Base-by-base conservation (phyloP, 2,888 invertebrate species). In the Lasius fuliginosus region DNA sequence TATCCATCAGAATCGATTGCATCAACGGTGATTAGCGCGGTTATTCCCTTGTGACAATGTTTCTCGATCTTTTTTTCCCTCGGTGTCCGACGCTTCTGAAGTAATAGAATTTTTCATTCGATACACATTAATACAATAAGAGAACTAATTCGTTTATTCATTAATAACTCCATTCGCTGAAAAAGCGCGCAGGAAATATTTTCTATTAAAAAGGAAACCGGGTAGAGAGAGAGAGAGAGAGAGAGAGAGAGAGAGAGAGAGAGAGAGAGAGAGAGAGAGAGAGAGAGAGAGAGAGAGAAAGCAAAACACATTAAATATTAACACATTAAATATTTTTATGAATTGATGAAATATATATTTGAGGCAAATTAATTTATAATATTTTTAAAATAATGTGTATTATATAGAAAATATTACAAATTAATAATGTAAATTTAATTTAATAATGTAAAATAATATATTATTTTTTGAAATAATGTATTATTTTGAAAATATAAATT, bases 1-100 rank as follows among this genome's bases (percentile, higher is more conserved):
- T 79, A 79, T 79, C 79, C 79, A 42, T 71, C 60, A 60, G 79
- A 69, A 79, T 71, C 79, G 71, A 79, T 79, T 79, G 79, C 79
- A 71, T 79, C 79, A 79, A 60, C 79, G 79, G 79, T 71, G 79
- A 79, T 79, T 79, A 79, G 79, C 58, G 71, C 71, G 58, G 69
- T 79, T 79, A 79, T 71, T 71, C 79, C 79, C 60, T 30, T 46
- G 79, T 33, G 79, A 71, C 79, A 71, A 71, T 79, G 46, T 71
- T 77, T 30, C 56, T 53, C 77, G 77, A 68, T 68, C 68, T 30
- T 67, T 79, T 71, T 46, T 36, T n/a, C 42, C 58, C 69, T 71
- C 46, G 46, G 23, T 71, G 46, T 60, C 33, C 71, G 36, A 46
- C 71, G 79, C 79, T 71, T 71, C 71, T 46, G 79, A 71, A 71